phyloP scores from a whole-genome alignment of 2,113 vertebrate genomes.

The Platanista minor region DNA sequence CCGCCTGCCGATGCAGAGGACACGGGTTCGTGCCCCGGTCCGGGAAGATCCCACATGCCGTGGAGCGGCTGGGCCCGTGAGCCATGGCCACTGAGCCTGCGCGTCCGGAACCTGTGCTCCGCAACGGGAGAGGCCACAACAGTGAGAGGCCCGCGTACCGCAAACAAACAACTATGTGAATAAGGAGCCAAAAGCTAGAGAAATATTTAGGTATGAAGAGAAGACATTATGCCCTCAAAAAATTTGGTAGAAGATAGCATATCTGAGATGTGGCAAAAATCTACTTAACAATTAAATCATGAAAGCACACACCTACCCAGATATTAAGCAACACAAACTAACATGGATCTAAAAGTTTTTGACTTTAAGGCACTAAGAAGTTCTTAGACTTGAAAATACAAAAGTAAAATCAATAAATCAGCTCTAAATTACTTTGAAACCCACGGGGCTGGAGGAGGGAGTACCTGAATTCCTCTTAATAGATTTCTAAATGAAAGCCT shows the following conservation, averaged over 20 bases:
- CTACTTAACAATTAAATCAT: constrained; percentile 29
- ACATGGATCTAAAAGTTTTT: not conserved
- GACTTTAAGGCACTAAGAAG: constrained; percentile 21
- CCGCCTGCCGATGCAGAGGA: no score
- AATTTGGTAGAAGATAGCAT: not conserved
- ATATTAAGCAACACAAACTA: constrained; percentile 31
- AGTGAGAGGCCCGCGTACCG: no score
- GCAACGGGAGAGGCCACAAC: no score
- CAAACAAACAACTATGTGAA: constrained; percentile 24
- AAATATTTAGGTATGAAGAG: constrained; percentile 10
- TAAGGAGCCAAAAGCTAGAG: not conserved
- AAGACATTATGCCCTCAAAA: not conserved
- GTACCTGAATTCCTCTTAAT: constrained; percentile 46
- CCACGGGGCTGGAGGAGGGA: not conserved
- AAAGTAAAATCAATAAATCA: constrained; percentile 46
- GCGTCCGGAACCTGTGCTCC: no score
- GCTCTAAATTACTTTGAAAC: constrained; percentile 45
- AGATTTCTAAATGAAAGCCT: constrained; percentile 52
- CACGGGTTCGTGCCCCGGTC: no score
- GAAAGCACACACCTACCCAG: not conserved
- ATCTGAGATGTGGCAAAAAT: constrained; percentile 20
- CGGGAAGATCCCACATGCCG: no score
- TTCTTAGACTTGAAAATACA: constrained; percentile 38
- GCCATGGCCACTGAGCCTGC: no score
- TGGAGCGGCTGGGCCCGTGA: no score